Conservation (phyloP, 2,797 vertebrate species). For the Tamandua tetradactyla region DNA sequence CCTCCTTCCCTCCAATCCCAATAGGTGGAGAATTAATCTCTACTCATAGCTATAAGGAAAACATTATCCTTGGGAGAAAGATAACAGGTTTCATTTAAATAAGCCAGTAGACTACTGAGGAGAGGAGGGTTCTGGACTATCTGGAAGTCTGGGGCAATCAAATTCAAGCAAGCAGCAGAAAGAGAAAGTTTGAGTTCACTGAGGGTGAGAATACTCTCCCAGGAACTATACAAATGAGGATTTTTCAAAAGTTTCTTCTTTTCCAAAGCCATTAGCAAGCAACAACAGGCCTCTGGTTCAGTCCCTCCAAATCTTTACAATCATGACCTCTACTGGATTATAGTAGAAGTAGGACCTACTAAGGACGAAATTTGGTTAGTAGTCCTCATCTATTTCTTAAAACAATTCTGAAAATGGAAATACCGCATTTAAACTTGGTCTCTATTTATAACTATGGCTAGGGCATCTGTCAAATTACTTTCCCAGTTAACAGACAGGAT, state of each 20-base stretch:
- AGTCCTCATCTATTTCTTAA: slow-evolving; percentile 16
- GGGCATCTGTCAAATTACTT: not conserved
- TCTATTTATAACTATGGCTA: not conserved
- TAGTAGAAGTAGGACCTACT: not conserved
- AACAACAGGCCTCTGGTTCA: not conserved
- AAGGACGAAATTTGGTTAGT: not conserved
- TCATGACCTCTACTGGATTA: not conserved
- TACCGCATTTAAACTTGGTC: not conserved
- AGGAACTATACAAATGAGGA: not conserved
- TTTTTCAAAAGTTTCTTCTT: not conserved
- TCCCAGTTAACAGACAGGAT: not conserved
- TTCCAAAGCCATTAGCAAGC: too few species aligned
- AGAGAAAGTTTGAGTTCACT: not conserved
- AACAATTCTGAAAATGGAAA: slow-evolving; percentile 11
- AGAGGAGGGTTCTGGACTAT: not conserved
- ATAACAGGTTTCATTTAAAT: not conserved
- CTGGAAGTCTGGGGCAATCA: not conserved
- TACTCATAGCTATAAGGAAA: not conserved
- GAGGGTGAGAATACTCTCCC: not conserved
- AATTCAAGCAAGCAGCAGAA: not conserved
- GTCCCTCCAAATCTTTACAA: not conserved
- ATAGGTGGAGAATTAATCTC: not conserved
- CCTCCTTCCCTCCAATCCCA: not conserved
- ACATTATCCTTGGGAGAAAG: not conserved
- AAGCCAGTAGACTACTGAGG: not conserved